Base-by-base conservation (phyloP, 1,140 invertebrate species). In the Thaumatotibia leucotreta region DNA sequence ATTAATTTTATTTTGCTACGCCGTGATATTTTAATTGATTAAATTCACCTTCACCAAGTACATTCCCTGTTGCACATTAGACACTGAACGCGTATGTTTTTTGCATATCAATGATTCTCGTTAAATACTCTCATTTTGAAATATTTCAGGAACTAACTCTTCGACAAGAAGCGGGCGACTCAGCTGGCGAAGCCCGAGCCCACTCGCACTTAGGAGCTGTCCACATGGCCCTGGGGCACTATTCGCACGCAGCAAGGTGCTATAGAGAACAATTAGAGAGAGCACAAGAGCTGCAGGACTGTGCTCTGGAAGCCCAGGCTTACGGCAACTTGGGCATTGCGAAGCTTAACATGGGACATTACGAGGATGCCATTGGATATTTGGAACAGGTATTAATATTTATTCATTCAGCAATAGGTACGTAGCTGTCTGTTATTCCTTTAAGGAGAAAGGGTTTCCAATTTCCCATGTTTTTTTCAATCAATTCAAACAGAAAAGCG, bases 211-310 rank as follows among this genome's bases (percentile, higher is more conserved):
- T 98, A 9, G 97, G 97, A 1, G 96, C 96, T 0, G 96, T 97
- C 0, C 97, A 98, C 76, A 97, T 98, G 96, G 95, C 96, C 0
- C 86, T 96, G 0, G 95, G 96, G 2, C 97, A 97, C 80, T 97
- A 97, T 81, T 97, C 96, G 0, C 97, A 97, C 82, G 98, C 98
- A 8, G 96, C 97, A 0, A 97, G 98, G 84, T 99, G 97, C 86
- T 99, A 99, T 88, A 95, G 98, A 79, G 97, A 98, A 88, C 98
- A 99, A 91, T 82, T 99, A 64, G 97, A 98, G 86, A 93, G 97
- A 77, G 97, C 97, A 0, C 96, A 97, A 84, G 97, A 98, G 86
- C 85, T 98, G 45, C 94, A 95, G 67, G 97, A 99, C 80, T 96
- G 95, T 66, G 93, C 94, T 0, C 93, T 98, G 1, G 97, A 99